phyloP scores from a whole-genome alignment of 2,888 invertebrate species.

The Macrophya annulata region DNA sequence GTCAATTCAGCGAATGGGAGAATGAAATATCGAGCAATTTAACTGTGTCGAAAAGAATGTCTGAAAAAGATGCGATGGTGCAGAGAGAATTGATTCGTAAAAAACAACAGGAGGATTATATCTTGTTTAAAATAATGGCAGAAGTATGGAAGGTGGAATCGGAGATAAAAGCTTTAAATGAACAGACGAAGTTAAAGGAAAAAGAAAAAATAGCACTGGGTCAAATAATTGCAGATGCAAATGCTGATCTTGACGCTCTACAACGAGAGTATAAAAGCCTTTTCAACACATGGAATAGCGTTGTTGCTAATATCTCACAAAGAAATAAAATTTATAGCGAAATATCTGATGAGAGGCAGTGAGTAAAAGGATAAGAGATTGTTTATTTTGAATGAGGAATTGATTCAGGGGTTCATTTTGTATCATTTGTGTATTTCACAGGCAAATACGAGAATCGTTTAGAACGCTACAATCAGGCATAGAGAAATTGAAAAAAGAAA shows the following conservation, averaged over 20 bases:
- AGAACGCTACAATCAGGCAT: slow-evolving; percentile 82
- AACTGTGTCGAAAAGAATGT: slow-evolving; percentile 84
- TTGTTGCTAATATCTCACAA: slow-evolving; percentile 86
- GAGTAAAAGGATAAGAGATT: slow-evolving; percentile 65
- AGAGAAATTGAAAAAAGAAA: slow-evolving; percentile 85
- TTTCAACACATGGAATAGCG: slow-evolving; percentile 88
- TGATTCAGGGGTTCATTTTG: slow-evolving; percentile 35
- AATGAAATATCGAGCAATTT: slow-evolving; percentile 84
- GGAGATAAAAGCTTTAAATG: slow-evolving; percentile 84
- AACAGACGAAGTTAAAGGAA: slow-evolving; percentile 85
- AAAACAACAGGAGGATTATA: slow-evolving; percentile 82
- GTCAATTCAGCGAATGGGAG: slow-evolving; percentile 84
- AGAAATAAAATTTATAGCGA: slow-evolving; percentile 86
- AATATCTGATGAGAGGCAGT: slow-evolving; percentile 84
- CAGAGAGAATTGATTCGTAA: slow-evolving; percentile 76
- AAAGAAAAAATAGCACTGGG: slow-evolving; percentile 83
- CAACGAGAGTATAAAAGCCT: slow-evolving; percentile 87
- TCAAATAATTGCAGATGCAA: slow-evolving; percentile 85
- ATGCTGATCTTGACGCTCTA: slow-evolving; percentile 87
- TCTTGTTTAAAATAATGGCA: slow-evolving; percentile 85
- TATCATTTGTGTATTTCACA: slow-evolving; percentile 72
- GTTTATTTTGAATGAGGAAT: slow-evolving; percentile 27
- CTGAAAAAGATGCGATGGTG: slow-evolving; percentile 81
- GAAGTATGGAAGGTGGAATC: slow-evolving; percentile 88
- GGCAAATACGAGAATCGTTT: slow-evolving; percentile 83